Conservation (phyloP, 2,888 invertebrate genomes). For the Rhagophthalmus giganteus region DNA sequence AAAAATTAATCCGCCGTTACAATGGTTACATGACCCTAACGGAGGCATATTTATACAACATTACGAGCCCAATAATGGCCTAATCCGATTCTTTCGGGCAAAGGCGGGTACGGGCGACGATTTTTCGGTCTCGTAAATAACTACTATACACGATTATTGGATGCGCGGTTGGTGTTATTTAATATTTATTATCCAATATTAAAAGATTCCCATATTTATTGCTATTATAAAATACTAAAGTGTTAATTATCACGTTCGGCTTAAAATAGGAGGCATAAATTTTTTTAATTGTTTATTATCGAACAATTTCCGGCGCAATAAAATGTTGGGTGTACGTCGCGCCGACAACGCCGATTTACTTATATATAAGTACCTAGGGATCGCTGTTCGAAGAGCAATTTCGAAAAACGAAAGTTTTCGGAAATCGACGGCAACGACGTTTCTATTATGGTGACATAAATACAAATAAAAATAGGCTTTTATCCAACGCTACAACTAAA, state of each 20-base stretch:
- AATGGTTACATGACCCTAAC: constrained; percentile 43
- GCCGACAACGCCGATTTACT: too few species aligned
- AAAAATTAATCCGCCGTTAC: constrained; percentile 49
- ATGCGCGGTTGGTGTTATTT: not conserved
- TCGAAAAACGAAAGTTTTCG: not conserved
- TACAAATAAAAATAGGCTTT: not conserved
- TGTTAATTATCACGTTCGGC: constrained; percentile 6
- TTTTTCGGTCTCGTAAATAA: not conserved
- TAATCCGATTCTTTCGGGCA: constrained; percentile 28
- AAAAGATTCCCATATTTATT: constrained; percentile 4
- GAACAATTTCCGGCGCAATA: constrained; percentile 6
- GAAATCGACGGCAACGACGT: too few species aligned
- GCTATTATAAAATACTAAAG: constrained; percentile 3
- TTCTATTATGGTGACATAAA: not conserved
- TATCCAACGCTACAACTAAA: not conserved
- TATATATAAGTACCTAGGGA: too few species aligned
- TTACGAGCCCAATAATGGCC: constrained; percentile 43
- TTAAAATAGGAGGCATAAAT: constrained; percentile 6
- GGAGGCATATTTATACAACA: constrained; percentile 49
- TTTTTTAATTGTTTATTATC: constrained; percentile 4
- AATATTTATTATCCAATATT: constrained; percentile 3
- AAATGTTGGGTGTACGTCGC: too few species aligned
- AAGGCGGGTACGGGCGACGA: constrained; percentile 16
- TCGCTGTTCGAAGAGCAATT: too few species aligned
- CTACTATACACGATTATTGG: not conserved